Evolutionary conservation across 2,113 vertebrate genomes (phyloP), one percentile per base, ranked within the genome.

Genomic region (Ctenodactylus gundi): DNA sequence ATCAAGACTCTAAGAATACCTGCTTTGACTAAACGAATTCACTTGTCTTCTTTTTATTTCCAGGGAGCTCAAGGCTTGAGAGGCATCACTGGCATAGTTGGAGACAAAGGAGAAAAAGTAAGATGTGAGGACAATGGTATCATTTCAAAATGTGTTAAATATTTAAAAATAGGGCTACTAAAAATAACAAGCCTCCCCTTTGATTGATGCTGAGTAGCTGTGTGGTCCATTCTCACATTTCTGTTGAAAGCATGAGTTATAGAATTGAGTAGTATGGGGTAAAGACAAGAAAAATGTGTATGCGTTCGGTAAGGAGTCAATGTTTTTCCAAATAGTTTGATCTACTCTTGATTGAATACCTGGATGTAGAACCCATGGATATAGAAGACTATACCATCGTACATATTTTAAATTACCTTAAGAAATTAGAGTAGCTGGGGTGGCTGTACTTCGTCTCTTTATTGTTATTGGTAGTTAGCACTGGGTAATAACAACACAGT

Each of bases 71-170:
- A 99, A 95, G 99, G 99, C 88, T 96, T 98, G 94, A 98, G 99
- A 97, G 99, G 99, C 93, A 98, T 99, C 95, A 99, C 97, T 1
- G 99, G 99, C 57, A 98, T 99, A 97, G 97, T 98, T 96, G 99
- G 99, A 55, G 62, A 97, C 85, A 99, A 99, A 98, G 99, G 99
- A 84, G 99, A 99, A 92, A 98, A 98, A 98, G 99, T 99, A 97
- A 99, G 99, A 92, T 25, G 73, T 57, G 34, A 73, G 76, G 62
- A 36, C 53, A 29, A 83, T 60, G 4, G 23, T 25, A 82, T n/a
- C 9, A 60, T 65, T 44, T 21, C 44, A 73, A 76, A 58, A 34
- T 53, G 4, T 60, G 15, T n/a, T 64, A 86, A 62, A 65, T 94
- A 72, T 67, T 94, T 77, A 36, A 3, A 55, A 21, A 46, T 76